Conservation (phyloP, 1,140 invertebrate species). For the Sweltsa coloradensis region DNA sequence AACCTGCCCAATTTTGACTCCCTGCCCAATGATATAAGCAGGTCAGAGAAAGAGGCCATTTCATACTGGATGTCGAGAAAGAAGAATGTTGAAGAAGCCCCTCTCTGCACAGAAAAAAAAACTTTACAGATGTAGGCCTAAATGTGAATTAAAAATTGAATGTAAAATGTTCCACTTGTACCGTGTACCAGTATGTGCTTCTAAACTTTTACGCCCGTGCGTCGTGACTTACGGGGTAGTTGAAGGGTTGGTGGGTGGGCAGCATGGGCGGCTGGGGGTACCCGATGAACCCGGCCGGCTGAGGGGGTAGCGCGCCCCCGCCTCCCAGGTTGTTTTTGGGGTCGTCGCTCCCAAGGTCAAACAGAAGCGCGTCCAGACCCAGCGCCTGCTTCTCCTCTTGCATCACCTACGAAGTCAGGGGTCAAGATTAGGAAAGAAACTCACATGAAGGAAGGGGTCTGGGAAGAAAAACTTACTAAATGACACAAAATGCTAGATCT, state of each 20-base stretch:
- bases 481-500: too few species aligned
- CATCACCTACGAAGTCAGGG: constrained; percentile 52
- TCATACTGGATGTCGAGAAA: too few species aligned
- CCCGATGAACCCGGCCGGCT: constrained; percentile 68
- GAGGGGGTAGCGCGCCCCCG: constrained; percentile 36
- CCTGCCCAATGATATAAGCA: too few species aligned
- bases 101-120: too few species aligned
- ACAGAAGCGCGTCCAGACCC: constrained; percentile 57
- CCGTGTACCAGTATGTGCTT: too few species aligned
- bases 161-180: constrained; percentile 16
- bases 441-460: too few species aligned
- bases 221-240: constrained; percentile 46
- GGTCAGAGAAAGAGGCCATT: too few species aligned
- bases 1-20: too few species aligned
- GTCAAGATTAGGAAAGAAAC: too few species aligned
- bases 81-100: neutral
- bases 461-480: too few species aligned
- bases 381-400: constrained; percentile 51
- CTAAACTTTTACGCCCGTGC: too few species aligned
- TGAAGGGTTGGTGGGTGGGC: constrained; percentile 37
- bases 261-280: constrained; percentile 53
- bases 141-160: neutral
- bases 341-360: constrained; percentile 42
- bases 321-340: constrained; percentile 37
- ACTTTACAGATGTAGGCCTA: neutral